Evolutionary conservation across 2,113 vertebrate species (phyloP).

Genomic region (Emydocephalus ijimae): DNA sequence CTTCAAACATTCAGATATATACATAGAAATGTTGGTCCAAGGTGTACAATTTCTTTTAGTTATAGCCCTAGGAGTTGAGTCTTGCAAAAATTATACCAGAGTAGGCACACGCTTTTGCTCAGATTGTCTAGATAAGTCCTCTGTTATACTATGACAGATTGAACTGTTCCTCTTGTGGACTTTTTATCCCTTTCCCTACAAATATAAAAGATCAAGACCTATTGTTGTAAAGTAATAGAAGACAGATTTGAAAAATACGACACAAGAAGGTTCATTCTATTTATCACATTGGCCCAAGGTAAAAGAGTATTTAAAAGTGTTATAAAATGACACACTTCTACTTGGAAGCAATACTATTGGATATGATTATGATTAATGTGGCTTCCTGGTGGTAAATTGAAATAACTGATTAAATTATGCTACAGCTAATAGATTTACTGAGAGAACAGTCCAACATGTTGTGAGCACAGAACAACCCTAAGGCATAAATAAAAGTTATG

Average conservation of each 20-base stretch:
- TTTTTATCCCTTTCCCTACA: background rate
- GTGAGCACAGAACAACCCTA: conserved; percentile 53
- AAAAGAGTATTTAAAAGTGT: conserved; percentile 43
- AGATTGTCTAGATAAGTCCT: background rate
- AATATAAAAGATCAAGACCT: background rate
- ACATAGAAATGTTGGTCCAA: background rate
- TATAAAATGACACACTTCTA: conserved; percentile 27
- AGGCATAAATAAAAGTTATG: conserved; percentile 68
- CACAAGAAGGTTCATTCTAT: background rate
- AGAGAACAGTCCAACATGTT: conserved; percentile 55
- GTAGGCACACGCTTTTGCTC: background rate
- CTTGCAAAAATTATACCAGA: background rate
- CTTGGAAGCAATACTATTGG: conserved; percentile 51
- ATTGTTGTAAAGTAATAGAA: conserved; percentile 35
- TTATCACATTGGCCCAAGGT: conserved; percentile 35
- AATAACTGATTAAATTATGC: conserved; percentile 72
- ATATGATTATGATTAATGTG: conserved; percentile 57
- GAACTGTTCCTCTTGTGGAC: background rate
- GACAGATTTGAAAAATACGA: background rate
- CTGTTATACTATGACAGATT: background rate
- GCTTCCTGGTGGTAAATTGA: conserved; percentile 70
- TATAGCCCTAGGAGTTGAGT: background rate
- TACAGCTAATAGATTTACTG: conserved; percentile 66
- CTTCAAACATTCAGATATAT: background rate
- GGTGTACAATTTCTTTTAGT: background rate